A percentile compares a stretch with the other conserved stretches of the same genome.
Evolutionary conservation across 2,113 vertebrate genomes (phyloP).

Genomic region (Leucopternis melanops): DNA sequence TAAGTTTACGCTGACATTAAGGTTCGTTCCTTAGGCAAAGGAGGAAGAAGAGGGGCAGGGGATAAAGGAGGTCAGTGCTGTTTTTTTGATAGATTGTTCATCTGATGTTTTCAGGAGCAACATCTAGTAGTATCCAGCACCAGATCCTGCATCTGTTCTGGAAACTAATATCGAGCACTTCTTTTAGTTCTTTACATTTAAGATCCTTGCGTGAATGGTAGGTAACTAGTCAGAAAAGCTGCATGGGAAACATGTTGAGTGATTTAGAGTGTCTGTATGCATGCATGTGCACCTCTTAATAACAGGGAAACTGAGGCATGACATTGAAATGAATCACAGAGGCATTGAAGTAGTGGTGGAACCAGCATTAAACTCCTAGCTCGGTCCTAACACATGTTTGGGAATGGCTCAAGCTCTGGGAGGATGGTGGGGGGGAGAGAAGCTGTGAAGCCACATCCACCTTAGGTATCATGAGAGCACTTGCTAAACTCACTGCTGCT

Average conservation of each 20-base stretch:
- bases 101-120: background rate
- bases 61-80: background rate
- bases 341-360: background rate
- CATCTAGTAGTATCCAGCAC: background rate
- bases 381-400: background rate
- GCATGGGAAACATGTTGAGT: background rate
- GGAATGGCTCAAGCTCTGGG: background rate
- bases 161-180: background rate
- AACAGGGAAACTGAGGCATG: slow-evolving; percentile 46
- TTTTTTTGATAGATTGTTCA: background rate
- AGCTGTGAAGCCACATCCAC: background rate
- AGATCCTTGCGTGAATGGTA: background rate
- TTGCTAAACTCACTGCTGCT: background rate
- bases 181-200: background rate
- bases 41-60: background rate
- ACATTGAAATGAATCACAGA: background rate
- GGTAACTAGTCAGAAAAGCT: background rate
- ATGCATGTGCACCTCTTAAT: slow-evolving; percentile 9
- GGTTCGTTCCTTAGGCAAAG: background rate
- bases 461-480: background rate
- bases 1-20: background rate
- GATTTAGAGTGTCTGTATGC: background rate
- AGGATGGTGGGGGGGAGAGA: background rate
- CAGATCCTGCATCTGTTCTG: background rate
- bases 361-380: background rate